phyloP scores from a whole-genome alignment of 2,113 vertebrate genomes.

The Procavia capensis region DNA sequence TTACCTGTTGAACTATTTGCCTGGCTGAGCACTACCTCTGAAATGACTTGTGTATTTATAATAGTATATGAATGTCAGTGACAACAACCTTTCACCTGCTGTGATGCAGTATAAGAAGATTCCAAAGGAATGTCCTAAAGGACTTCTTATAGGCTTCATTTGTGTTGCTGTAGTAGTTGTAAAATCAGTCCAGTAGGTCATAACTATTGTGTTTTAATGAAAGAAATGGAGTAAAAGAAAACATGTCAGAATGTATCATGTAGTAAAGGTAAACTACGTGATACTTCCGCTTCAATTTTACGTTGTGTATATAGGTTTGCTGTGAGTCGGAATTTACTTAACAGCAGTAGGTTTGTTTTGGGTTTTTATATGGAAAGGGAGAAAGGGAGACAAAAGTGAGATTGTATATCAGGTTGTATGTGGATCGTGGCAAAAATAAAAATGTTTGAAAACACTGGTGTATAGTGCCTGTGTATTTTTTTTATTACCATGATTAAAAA shows the following conservation, averaged over 20 bases:
- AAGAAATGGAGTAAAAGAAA: conserved; percentile 42
- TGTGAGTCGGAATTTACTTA: too few species aligned
- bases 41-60: neutral
- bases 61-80: neutral
- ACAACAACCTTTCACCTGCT: neutral
- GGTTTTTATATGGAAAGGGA: neutral
- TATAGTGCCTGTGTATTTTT: neutral
- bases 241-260: conserved; percentile 2
- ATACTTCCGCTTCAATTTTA: conserved; percentile 41
- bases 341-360: too few species aligned
- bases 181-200: conserved; percentile 34
- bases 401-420: neutral
- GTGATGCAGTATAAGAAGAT: conserved; percentile 17
- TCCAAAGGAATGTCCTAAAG: conserved; percentile 39
- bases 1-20: conserved; percentile 7
- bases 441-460: neutral
- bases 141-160: conserved; percentile 35
- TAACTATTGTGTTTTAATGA: conserved; percentile 43
- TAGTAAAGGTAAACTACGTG: neutral
- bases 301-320: neutral
- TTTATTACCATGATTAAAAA: neutral
- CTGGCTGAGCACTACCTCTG: neutral
- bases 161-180: conserved; percentile 23
- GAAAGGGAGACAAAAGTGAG: neutral
- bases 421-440: neutral